These are phyloP conservation scores for Chrysina gloriosa DNA, from an alignment of 2,888 invertebrate genomes.

Conservation along the genomic window DNA sequence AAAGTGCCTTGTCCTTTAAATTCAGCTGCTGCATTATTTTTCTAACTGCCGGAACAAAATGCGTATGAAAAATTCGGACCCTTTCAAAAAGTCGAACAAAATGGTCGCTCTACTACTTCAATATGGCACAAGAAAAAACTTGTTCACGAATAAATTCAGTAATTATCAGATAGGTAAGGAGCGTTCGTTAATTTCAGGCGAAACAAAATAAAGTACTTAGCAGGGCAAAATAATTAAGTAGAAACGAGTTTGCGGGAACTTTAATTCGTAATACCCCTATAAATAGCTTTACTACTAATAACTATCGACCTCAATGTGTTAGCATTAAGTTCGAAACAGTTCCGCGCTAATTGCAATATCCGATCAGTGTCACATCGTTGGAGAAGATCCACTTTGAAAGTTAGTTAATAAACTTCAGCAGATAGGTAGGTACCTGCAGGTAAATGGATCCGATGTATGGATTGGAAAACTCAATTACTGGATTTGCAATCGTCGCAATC, in stretches of 20 bases:
- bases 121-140: no score
- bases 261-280: background rate
- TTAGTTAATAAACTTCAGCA: constrained; percentile 26
- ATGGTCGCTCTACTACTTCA: no score
- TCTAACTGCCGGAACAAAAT: no score
- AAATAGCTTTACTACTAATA: background rate
- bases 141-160: no score
- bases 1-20: no score
- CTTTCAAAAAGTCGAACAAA: no score
- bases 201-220: background rate
- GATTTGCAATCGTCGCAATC: background rate
- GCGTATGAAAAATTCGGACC: no score
- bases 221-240: background rate
- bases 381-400: constrained; percentile 27
- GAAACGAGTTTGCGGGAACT: background rate
- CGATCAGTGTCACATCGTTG: constrained; percentile 33
- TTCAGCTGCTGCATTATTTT: no score
- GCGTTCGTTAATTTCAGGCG: no score
- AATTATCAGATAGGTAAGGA: no score
- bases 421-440: constrained; percentile 24
- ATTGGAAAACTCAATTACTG: constrained; percentile 26
- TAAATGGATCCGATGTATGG: constrained; percentile 23
- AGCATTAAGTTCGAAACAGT: constrained; percentile 12
- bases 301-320: constrained; percentile 7
- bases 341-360: constrained; percentile 28